phyloP scores from a whole-genome alignment of 2,113 vertebrate species.

The Diadophis punctatus region DNA sequence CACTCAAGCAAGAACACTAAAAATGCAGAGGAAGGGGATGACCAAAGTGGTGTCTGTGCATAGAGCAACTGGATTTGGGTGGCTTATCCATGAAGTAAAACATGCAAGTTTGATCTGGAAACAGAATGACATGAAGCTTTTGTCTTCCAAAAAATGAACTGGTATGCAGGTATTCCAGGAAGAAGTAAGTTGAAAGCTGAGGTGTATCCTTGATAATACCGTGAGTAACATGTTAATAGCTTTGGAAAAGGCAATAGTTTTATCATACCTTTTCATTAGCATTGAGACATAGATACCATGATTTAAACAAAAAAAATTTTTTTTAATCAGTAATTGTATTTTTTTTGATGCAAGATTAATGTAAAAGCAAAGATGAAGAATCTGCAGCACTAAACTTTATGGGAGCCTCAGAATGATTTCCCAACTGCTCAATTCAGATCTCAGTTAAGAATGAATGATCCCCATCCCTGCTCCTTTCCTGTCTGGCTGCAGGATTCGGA shows the following conservation, averaged over 20 bases:
- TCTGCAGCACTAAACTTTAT: background rate
- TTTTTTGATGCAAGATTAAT: background rate
- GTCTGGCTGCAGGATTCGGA: background rate
- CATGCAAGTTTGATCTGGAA: background rate
- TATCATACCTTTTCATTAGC: background rate
- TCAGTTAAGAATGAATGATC: background rate
- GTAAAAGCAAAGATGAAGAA: background rate
- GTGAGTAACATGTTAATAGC: background rate
- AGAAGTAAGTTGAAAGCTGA: background rate
- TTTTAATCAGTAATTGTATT: background rate
- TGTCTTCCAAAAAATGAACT: background rate
- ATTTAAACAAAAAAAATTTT: background rate
- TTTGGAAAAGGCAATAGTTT: background rate
- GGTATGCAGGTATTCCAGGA: background rate
- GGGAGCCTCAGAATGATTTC: background rate
- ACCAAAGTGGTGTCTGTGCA: background rate
- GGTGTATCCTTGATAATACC: background rate
- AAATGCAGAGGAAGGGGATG: background rate
- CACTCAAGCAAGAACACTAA: background rate
- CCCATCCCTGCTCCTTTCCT: background rate
- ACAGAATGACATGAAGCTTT: background rate
- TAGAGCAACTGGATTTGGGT: background rate
- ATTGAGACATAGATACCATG: background rate
- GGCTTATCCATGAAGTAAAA: background rate
- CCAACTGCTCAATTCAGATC: background rate